Evolutionary conservation across 2,888 invertebrate genomes (phyloP).

Genomic region (Chymomyza amoena): DNA sequence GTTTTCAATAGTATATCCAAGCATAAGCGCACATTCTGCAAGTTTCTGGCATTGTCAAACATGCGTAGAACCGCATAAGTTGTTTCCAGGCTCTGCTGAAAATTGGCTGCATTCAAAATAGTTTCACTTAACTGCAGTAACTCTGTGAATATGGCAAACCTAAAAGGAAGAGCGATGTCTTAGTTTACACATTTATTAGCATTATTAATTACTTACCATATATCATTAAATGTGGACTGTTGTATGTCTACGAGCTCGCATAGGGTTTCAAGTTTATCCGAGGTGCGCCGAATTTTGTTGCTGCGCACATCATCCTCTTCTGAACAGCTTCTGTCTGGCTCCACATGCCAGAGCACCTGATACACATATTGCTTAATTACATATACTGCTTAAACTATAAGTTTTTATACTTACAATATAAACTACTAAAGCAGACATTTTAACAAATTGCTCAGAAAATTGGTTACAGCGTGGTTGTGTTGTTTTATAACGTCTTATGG

Average conservation of each 20-base stretch:
- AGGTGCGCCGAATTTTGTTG: slow-evolving; percentile 62
- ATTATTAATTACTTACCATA: slow-evolving; percentile 58
- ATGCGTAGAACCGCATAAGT: slow-evolving; percentile 50
- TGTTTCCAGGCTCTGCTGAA: slow-evolving; percentile 50
- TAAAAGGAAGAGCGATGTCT: slow-evolving; percentile 25
- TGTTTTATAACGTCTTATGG: slow-evolving; percentile 44
- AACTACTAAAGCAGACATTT: slow-evolving; percentile 65
- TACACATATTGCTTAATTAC: not conserved
- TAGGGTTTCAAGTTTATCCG: slow-evolving; percentile 61
- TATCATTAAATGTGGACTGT: slow-evolving; percentile 60
- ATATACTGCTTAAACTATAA: not conserved
- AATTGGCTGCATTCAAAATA: slow-evolving; percentile 67
- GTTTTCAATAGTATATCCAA: slow-evolving; percentile 52
- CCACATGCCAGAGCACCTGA: slow-evolving; percentile 66
- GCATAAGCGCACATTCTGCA: slow-evolving; percentile 60
- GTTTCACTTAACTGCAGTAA: slow-evolving; percentile 53
- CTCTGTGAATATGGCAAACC: slow-evolving; percentile 71
- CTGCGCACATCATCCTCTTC: slow-evolving; percentile 6
- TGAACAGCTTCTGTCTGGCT: not conserved
- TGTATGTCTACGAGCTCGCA: slow-evolving; percentile 49
- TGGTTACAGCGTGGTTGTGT: slow-evolving; percentile 49
- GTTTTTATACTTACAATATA: slow-evolving; percentile 63
- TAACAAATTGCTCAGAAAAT: slow-evolving; percentile 57
- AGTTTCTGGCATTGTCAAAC: slow-evolving; percentile 55
- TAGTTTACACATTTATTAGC: not conserved